phyloP scores from a whole-genome alignment of 2,888 invertebrate genomes.

The Epicampocera succincta region DNA sequence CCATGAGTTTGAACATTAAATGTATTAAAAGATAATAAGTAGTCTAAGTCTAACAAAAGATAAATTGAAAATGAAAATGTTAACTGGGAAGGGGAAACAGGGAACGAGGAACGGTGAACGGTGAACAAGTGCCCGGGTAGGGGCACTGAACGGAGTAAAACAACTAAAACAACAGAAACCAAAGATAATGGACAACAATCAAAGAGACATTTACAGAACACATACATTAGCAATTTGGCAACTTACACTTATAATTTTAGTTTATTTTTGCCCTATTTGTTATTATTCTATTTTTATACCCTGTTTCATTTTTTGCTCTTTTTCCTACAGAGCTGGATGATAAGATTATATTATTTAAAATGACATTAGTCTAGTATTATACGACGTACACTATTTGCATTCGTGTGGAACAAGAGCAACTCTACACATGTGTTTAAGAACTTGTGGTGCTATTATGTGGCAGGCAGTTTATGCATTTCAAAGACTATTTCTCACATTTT shows the following conservation, averaged over 20 bases:
- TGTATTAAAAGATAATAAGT: conserved; percentile 62
- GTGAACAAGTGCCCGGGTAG: neutral
- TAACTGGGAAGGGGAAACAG: neutral
- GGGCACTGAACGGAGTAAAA: conserved; percentile 43
- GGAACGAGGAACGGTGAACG: conserved; percentile 18
- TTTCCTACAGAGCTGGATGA: conserved; percentile 42
- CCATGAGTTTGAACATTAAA: conserved; percentile 57
- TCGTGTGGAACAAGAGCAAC: neutral
- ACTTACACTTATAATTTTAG: conserved; percentile 22
- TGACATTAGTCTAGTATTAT: conserved; percentile 51
- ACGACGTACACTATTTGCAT: neutral
- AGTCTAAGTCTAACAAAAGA: conserved; percentile 56
- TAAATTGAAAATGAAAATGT: conserved; percentile 23
- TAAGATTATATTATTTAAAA: conserved; percentile 57
- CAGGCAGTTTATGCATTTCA: neutral
- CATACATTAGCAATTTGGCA: conserved; percentile 68
- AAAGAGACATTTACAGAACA: conserved; percentile 61
- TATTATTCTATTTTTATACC: conserved; percentile 15
- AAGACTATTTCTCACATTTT: neutral
- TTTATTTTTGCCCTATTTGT: neutral
- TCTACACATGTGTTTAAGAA: neutral
- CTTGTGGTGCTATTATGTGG: neutral
- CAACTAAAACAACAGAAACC: conserved; percentile 10
- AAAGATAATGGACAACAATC: conserved; percentile 63
- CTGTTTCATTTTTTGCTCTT: no score